phyloP scores from a whole-genome alignment of 2,888 invertebrate genomes.

The Lampropteryx suffumata region DNA sequence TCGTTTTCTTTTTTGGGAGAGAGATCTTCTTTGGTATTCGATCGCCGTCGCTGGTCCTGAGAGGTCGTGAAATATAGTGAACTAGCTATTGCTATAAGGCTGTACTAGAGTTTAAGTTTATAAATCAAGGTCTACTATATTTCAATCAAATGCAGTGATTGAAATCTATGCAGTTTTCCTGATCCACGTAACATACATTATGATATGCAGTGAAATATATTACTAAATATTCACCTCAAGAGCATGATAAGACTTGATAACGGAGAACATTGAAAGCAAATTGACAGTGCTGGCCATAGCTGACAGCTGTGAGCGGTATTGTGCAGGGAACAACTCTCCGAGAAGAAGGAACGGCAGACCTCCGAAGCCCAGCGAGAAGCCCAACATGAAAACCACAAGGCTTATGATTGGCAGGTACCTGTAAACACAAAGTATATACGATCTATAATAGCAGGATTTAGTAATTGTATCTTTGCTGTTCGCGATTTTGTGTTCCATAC shows the following conservation, averaged over 20 bases:
- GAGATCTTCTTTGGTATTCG: too few species aligned
- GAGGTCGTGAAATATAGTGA: too few species aligned
- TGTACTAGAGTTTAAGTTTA: too few species aligned
- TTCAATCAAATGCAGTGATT: too few species aligned
- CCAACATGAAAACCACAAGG: constrained; percentile 82
- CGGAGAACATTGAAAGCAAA: constrained; percentile 79
- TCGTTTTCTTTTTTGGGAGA: too few species aligned
- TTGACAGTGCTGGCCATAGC: constrained; percentile 82
- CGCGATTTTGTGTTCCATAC: too few species aligned
- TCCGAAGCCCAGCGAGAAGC: constrained; percentile 84
- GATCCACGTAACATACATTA: too few species aligned
- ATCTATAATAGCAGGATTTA: background rate
- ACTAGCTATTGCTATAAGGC: too few species aligned
- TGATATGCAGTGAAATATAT: background rate
- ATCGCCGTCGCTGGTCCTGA: too few species aligned
- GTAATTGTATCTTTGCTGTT: too few species aligned
- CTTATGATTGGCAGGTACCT: constrained; percentile 82
- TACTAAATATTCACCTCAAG: constrained; percentile 58
- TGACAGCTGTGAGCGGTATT: constrained; percentile 79
- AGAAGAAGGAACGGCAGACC: constrained; percentile 85
- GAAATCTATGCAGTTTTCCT: too few species aligned
- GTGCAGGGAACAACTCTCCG: constrained; percentile 84
- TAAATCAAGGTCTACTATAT: too few species aligned
- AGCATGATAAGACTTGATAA: constrained; percentile 81
- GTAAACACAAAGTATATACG: constrained; percentile 18